Conservation (phyloP, 2,113 vertebrate genomes). For the Peromyscus polionotus region DNA sequence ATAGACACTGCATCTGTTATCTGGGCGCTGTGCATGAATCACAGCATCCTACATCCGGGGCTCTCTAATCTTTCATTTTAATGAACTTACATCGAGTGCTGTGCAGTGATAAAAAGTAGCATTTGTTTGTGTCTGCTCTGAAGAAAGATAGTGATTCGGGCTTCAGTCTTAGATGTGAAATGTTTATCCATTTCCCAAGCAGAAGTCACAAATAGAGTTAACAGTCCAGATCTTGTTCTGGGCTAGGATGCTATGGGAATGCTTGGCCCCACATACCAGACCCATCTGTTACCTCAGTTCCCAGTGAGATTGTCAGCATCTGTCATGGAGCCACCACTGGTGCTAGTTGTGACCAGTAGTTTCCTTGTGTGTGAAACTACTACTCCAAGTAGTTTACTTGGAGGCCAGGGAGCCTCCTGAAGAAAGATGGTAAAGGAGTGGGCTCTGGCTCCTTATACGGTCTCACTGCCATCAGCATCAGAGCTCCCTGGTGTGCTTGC, state of each 20-base stretch:
- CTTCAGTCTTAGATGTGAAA: constrained; percentile 75
- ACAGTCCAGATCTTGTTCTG: constrained; percentile 41
- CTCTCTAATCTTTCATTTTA: constrained; percentile 84
- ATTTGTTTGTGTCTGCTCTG: constrained; percentile 81
- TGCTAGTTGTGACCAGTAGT: not conserved
- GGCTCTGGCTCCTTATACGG: not conserved
- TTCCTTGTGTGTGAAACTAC: not conserved
- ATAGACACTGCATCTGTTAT: constrained; percentile 81
- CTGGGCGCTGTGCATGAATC: constrained; percentile 80
- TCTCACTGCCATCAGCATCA: not conserved
- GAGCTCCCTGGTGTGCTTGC: not conserved
- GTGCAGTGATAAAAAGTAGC: constrained; percentile 83
- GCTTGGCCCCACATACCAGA: not conserved
- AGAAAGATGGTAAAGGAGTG: accelerated
- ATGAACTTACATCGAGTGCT: constrained; percentile 83
- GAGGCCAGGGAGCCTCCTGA: not conserved
- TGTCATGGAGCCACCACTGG: not conserved
- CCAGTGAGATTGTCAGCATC: not conserved
- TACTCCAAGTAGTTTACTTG: not conserved
- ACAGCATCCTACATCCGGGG: constrained; percentile 77
- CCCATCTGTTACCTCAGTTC: not conserved
- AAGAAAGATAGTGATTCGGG: constrained; percentile 74
- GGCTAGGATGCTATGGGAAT: not conserved
- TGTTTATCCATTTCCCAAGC: constrained; percentile 79
- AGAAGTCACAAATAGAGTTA: constrained; percentile 74